Evolutionary conservation across 2,113 vertebrate species (phyloP), one percentile per base, ranked within the genome.

Genomic region (Taxidea taxus): DNA sequence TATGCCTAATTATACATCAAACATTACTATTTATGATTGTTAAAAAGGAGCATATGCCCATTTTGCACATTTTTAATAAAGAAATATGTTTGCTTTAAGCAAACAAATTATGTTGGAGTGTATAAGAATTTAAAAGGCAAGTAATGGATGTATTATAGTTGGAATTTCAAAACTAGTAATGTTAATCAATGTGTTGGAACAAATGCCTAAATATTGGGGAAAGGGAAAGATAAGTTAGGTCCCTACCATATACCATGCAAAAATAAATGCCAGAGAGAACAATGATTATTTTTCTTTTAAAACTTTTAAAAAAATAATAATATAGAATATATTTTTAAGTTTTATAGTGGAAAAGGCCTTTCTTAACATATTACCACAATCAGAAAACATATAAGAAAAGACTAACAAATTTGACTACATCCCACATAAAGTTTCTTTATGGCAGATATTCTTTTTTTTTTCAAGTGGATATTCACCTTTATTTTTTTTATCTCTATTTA

Each of bases 61-160:
- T 83, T 72, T 93, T 72, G 42, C n/a, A 93, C 34, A 92, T 87
- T 94, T 87, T 93, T 94, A 81, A 80, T 34, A 70, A 95, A 93
- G n/a, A 64, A 93, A 91, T 84, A 58, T 80, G 37, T 49, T 64
- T 83, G 80, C 66, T 97, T 93, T 87, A 94, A 97, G 58, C 15
- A 91, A 94, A 86, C 62, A 90, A 81, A 70, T 88, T 56, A 68
- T 83, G 72, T 78, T 83, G 7, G 13, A 47, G 0, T 42, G 8
- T 74, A 68, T 66, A 72, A 77, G 60, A 85, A 70, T 70, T 21
- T 58, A 64, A 95, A 94, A 88, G 66, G 7, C 16, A 66, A 66
- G 60, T 66, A 87, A 2, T 34, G 4, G 16, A 66, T 37, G 62
- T 94, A 82, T 82, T 93, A 91, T 29, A 75, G 34, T 58, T 91